Base-by-base conservation (phyloP, 2,888 invertebrate genomes). In the Drosophila basisetae region DNA sequence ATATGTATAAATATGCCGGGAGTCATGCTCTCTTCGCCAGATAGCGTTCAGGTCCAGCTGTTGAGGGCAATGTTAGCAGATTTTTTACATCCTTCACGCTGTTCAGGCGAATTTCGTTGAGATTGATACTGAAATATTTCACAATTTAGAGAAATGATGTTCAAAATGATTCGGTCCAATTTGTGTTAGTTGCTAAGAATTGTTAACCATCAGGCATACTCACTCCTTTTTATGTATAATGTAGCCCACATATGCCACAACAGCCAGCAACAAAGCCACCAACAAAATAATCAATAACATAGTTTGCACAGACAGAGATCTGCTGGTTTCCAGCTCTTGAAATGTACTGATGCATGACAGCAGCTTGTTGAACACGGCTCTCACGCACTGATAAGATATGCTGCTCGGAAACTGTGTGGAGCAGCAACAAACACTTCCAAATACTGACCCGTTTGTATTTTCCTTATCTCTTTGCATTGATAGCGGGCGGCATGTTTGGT, bases 401-500 rank as follows among this genome's bases (percentile, higher is more conserved):
- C 30, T 31, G 10, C 47, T 22, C 74, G 80, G 76, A 83, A 76
- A 75, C 73, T 70, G 31, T 41, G 22, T 30, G 43, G 41, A 30
- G 18, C 33, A 53, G 22, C 52, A 56, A 52, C 28, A 78, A 47
- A 62, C 47, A 47, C 25, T 41, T 73, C 58, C 31, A 61, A 82
- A 59, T 61, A 63, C 43, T 82, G 75, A 89, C 76, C 83, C 49
- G 50, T 71, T 71, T 71, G 33, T 60, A 18, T 49, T 49, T n/a
- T 37, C n/a, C 78, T 82, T 83, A 76, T 84, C 82, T 79, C 61
- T 64, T 52, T 22, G 41, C 16, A 22, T 41, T 70, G 41, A 63
- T 64, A 93, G 83, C 91, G 89, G 77, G 91, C 82, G 70, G 92
- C 76, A 22, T 92, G 88, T 92, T 92, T 37, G 83, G 83, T 50